A percentile compares a stretch with the other conserved stretches of the same genome.
phyloP scores from a whole-genome alignment of 2,888 invertebrate genomes.

The Nezara viridula region DNA sequence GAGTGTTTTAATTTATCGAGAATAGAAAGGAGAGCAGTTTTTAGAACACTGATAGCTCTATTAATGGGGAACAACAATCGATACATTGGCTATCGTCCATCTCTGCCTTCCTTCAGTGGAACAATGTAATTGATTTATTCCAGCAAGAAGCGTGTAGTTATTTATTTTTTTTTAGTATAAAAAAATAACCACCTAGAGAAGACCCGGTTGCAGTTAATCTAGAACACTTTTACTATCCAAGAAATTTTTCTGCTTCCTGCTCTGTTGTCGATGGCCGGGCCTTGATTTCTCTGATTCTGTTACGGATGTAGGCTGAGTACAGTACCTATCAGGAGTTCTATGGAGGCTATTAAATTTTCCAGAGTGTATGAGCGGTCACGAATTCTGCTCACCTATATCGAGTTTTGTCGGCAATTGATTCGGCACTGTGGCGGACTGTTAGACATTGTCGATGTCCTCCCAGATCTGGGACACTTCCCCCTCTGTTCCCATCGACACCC shows the following conservation, averaged over 20 bases:
- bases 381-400: constrained; percentile 43
- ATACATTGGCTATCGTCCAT: background rate
- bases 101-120: background rate
- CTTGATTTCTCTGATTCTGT: constrained; percentile 31
- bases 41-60: background rate
- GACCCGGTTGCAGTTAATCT: background rate
- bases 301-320: constrained; percentile 20
- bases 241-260: background rate
- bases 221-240: constrained; percentile 10
- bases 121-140: constrained; percentile 1
- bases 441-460: constrained; percentile 47
- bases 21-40: background rate
- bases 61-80: background rate
- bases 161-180: background rate
- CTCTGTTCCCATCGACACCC: constrained; percentile 41
- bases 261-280: background rate
- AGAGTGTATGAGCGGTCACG: constrained; percentile 40
- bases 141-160: background rate
- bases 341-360: constrained; percentile 41
- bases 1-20: no score
- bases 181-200: background rate
- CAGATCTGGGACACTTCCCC: constrained; percentile 41
- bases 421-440: constrained; percentile 39
- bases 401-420: constrained; percentile 31
- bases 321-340: constrained; percentile 1